Base-by-base conservation (phyloP, 2,888 invertebrate genomes). In the Drosophila maculinotata region DNA sequence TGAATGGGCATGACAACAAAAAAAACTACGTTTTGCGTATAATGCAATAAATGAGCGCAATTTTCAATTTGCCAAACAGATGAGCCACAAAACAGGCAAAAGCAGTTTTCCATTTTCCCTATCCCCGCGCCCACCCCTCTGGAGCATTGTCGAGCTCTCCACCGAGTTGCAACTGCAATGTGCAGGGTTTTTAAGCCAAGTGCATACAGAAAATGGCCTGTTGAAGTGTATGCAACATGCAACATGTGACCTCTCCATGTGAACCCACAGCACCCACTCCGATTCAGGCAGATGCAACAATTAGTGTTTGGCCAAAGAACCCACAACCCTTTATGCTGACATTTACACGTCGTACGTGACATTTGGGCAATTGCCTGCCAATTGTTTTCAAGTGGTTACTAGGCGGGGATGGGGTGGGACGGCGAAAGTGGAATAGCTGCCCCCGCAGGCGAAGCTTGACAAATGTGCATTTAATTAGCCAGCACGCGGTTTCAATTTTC, bases 401-500 rank as follows among this genome's bases (percentile, higher is more conserved):
- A 30, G 12, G 7, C 0, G 10, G 20, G 5, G 25, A 1, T 26
- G 0, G 39, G 31, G 15, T 14, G 28, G 36, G 10, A 15, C 3
- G 4, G n/a, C 25, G 17, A 15, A 33, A 17, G 25, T 23, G 23
- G 49, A 28, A n/a, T 35, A 26, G 44, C n/a, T 15, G 42, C 26
- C 53, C 39, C 62, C 47, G 26, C 9, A 25, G 66, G 66, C 49
- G 86, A 81, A 81, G 83, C 83, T 74, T 64, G 51, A 86, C 75
- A 82, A 82, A 82, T 86, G 81, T 73, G 73, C 84, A 82, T 82
- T 80, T 86, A 86, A 82, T 82, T 82, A 81, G 83, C 69, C 45
- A 59, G 60, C 45, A 48, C 60, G 68, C 58, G 52, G 60, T 57
- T 59, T 67, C 76, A 53, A 49, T 56, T 65, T 64, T 20, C 38